Evolutionary conservation across 1,140 invertebrate species (phyloP).

Genomic region (Hyles euphorbiae): DNA sequence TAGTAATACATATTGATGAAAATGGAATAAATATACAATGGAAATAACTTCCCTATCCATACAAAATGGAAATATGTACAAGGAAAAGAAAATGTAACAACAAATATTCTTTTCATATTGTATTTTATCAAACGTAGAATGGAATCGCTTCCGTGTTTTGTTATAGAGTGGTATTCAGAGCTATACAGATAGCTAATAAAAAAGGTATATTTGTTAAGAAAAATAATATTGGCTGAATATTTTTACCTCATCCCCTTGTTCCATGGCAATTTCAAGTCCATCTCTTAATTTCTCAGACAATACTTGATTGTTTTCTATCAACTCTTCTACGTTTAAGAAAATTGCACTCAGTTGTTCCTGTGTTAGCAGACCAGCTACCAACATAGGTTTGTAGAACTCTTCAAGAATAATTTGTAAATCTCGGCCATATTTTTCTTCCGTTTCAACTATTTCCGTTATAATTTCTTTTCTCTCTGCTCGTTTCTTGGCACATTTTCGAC

Average conservation of each 20-base stretch:
- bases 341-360: conserved; percentile 90
- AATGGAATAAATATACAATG: conserved; percentile 2
- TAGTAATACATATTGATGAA: neutral
- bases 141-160: too few species aligned
- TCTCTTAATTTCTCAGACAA: conserved; percentile 91
- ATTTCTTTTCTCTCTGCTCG: conserved; percentile 94
- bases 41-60: neutral
- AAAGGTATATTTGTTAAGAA: too few species aligned
- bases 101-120: too few species aligned
- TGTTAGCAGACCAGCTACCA: conserved; percentile 89
- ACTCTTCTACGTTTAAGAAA: conserved; percentile 95
- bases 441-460: conserved; percentile 96
- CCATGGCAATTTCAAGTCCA: conserved; percentile 89
- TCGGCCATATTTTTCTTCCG: conserved; percentile 95
- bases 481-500: conserved; percentile 91
- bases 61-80: too few species aligned
- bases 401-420: conserved; percentile 94
- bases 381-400: conserved; percentile 95
- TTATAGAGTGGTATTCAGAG: too few species aligned
- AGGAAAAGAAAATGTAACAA: too few species aligned
- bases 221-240: neutral
- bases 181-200: too few species aligned
- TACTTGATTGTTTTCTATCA: conserved; percentile 91
- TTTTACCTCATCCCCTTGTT: conserved; percentile 81
- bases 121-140: too few species aligned